phyloP scores from a whole-genome alignment of 2,888 invertebrate genomes.

The Acleris holmiana region DNA sequence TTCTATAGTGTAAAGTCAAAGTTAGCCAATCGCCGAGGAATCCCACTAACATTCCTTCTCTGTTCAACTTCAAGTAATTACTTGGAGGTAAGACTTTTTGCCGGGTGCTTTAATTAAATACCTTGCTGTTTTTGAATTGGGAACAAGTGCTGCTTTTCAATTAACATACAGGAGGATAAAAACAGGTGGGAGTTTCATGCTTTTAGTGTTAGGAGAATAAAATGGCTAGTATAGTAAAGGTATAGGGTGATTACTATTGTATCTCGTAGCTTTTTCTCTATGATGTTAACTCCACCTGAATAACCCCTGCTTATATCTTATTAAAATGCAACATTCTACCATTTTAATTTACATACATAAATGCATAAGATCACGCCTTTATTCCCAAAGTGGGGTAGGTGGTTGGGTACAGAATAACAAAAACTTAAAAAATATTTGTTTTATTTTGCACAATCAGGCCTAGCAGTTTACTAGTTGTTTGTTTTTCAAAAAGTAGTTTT shows the following conservation, averaged over 20 bases:
- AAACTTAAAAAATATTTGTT: too few species aligned
- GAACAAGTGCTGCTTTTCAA: constrained; percentile 3
- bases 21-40: constrained; percentile 15
- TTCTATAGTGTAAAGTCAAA: constrained; percentile 4
- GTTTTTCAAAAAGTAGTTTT: too few species aligned
- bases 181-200: neutral
- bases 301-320: too few species aligned
- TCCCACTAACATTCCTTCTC: constrained; percentile 37
- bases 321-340: too few species aligned
- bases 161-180: constrained; percentile 8
- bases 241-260: neutral
- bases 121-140: constrained; percentile 19
- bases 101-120: constrained; percentile 46
- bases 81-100: constrained; percentile 44
- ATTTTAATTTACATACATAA: too few species aligned
- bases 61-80: constrained; percentile 42
- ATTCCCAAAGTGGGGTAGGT: too few species aligned
- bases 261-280: too few species aligned
- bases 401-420: too few species aligned
- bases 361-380: too few species aligned
- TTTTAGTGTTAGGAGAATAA: neutral
- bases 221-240: neutral
- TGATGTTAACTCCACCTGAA: too few species aligned
- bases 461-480: too few species aligned
- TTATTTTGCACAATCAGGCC: too few species aligned